Percentiles rank a stretch among this genome's conserved stretches.
Evolutionary conservation across 2,113 vertebrate species (phyloP).

Genomic region (Varanus komodoensis): DNA sequence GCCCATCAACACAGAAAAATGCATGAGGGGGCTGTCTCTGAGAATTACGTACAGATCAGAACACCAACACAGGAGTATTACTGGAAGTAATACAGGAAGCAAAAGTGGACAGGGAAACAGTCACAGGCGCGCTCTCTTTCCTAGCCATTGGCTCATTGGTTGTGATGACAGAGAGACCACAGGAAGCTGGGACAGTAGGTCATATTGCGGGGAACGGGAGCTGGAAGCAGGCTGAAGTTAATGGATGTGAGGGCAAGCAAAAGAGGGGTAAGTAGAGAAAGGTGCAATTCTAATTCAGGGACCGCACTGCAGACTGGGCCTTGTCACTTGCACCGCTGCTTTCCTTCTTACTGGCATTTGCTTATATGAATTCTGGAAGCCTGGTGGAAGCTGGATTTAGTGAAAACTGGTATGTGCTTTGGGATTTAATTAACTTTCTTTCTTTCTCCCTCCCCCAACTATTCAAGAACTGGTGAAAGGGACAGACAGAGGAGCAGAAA

Average conservation of each 20-base stretch:
- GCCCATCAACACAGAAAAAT: slow-evolving; percentile 52
- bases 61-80: slow-evolving; percentile 29
- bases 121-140: not conserved
- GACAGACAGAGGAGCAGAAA: not conserved
- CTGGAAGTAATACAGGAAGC: slow-evolving; percentile 12
- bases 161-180: not conserved
- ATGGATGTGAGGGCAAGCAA: not conserved
- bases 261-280: not conserved
- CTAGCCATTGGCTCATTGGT: not conserved
- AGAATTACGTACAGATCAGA: slow-evolving; percentile 45
- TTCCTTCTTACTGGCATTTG: not conserved
- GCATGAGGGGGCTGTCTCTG: slow-evolving; percentile 58
- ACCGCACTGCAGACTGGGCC: not conserved
- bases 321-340: not conserved
- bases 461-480: not conserved
- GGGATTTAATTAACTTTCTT: not conserved
- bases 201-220: not conserved
- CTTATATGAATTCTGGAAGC: not conserved
- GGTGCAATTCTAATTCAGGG: not conserved
- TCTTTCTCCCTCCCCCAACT: not conserved
- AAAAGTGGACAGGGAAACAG: slow-evolving; percentile 25
- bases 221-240: not conserved
- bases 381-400: not conserved
- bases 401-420: not conserved
- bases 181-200: not conserved